phyloP scores from a whole-genome alignment of 1,140 invertebrate species.

The Drosophila pseudoobscura region DNA sequence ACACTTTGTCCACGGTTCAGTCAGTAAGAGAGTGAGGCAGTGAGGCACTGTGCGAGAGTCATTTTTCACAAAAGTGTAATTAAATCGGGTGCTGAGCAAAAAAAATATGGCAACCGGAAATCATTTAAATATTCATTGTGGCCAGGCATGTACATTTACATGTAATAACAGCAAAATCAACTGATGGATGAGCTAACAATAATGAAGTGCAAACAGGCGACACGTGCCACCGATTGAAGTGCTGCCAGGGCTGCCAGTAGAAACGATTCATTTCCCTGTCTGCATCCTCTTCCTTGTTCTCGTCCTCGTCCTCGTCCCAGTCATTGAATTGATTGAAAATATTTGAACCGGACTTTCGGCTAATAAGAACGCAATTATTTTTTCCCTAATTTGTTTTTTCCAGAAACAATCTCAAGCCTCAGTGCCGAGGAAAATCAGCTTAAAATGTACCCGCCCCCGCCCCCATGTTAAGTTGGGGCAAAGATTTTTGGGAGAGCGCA shows the following conservation, averaged over 20 bases:
- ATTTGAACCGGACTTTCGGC: constrained; percentile 40
- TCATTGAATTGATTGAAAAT: constrained; percentile 57
- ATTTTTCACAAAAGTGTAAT: constrained; percentile 69
- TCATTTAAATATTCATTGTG: constrained; percentile 59
- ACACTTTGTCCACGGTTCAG: constrained; percentile 3
- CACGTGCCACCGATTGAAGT: constrained; percentile 38
- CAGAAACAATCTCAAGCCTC: background rate
- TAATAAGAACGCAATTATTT: constrained; percentile 74
- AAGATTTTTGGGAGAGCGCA: background rate
- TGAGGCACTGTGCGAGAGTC: constrained; percentile 26
- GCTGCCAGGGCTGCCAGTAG: background rate
- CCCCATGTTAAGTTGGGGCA: constrained; percentile 31
- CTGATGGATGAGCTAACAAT: constrained; percentile 66
- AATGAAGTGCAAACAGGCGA: constrained; percentile 61
- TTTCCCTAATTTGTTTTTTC: constrained; percentile 63
- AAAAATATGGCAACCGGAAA: constrained; percentile 22
- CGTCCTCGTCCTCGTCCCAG: background rate
- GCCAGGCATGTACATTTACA: constrained; percentile 22
- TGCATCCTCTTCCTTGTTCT: constrained; percentile 4
- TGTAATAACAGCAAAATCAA: constrained; percentile 40
- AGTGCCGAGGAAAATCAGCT: constrained; percentile 49
- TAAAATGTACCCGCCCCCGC: constrained; percentile 49
- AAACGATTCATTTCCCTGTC: constrained; percentile 4
- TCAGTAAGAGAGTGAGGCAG: background rate
- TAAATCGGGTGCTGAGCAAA: constrained; percentile 50